Percentiles rank a stretch among this genome's conserved stretches.
phyloP scores from a whole-genome alignment of 2,888 invertebrate species.

The Netelia melanura region DNA sequence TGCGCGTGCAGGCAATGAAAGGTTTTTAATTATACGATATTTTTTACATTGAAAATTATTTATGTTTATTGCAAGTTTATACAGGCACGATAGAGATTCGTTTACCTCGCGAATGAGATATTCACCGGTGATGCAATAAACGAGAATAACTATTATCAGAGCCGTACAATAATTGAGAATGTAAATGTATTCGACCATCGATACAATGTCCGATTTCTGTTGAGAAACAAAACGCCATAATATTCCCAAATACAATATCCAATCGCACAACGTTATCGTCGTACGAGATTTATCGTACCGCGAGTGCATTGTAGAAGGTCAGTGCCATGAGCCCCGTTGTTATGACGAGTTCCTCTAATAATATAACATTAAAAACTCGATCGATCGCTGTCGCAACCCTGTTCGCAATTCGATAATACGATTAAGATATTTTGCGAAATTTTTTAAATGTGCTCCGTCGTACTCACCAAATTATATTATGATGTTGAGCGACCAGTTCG shows the following conservation, averaged over 20 bases:
- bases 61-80: too few relatives aligned
- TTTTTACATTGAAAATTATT: too few relatives aligned
- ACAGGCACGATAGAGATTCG: too few relatives aligned
- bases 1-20: too few relatives aligned
- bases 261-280: background rate
- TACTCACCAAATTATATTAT: conserved; percentile 56
- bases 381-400: conserved; percentile 59
- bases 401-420: background rate
- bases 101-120: conserved; percentile 70
- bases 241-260: background rate
- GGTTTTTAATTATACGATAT: too few relatives aligned
- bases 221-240: background rate
- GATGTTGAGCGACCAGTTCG: conserved; percentile 26
- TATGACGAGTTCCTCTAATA: conserved; percentile 61
- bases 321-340: conserved; percentile 65
- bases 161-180: conserved; percentile 49
- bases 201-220: conserved; percentile 29
- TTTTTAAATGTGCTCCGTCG: background rate
- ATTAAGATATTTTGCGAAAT: too few relatives aligned
- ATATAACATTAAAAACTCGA: conserved; percentile 54
- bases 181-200: conserved; percentile 36
- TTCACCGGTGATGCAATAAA: conserved; percentile 73
- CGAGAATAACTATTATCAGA: conserved; percentile 64
- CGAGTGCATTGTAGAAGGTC: conserved; percentile 50
- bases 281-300: conserved; percentile 43